Base-by-base conservation (phyloP, 2,888 invertebrate species). In the Scaptomyza polygonia region DNA sequence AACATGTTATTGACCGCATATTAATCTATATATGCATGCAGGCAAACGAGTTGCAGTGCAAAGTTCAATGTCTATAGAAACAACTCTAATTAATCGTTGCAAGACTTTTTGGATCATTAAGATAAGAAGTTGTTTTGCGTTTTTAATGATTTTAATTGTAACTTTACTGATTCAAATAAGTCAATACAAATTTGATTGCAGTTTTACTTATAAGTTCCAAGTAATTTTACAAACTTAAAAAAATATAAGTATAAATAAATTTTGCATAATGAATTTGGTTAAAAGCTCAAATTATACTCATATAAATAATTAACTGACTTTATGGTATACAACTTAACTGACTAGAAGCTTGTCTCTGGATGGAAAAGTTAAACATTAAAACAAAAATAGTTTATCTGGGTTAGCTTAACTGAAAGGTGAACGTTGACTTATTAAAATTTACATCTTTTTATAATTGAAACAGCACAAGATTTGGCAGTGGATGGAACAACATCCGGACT, bases 401-500 rank as follows among this genome's bases (percentile, higher is more conserved):
- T 16, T 29, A 18, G 5, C 65, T 61, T 72, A 78, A 63, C 64
- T 40, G 11, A 36, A 44, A n/a, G 25, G 30, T 47, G 27, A 65
- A 44, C 11, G 21, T 39, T 48, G 32, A 64, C 49, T 75, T 49
- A 82, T 58, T 52, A 40, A 40, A 30, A 32, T 47, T 72, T 57
- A 16, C 5, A 11, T 21, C n/a, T 30, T 0, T n/a, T 25, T 12
- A 34, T 56, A 14, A 16, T 7, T 14, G 18, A 91, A 4, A 56
- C 78, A 94, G 94, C 91, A 93, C 74, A 92, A 92, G 74, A 89
- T 95, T 27, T 94, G 93, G 93, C 92, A 91, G 51, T 92, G 92
- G 39, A 90, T 95, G 83, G 93, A 94, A 79, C 91, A 92, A 40
- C 94, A 95, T 90, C 93, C 94, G 0, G 82, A 94, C 21, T 95